phyloP scores from a whole-genome alignment of 2,113 vertebrate genomes.

The Sminthopsis crassicaudata region DNA sequence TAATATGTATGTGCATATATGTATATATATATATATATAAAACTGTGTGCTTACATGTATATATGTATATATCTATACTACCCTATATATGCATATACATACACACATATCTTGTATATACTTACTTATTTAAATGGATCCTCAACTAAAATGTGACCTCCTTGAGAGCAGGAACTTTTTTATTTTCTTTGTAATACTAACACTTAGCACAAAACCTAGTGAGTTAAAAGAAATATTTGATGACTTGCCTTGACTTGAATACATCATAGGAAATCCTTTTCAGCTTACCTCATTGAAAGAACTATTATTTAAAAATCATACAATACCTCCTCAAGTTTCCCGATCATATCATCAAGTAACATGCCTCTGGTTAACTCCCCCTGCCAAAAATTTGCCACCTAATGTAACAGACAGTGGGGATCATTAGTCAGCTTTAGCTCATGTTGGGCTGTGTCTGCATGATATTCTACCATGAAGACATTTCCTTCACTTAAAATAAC shows the following conservation, averaged over 20 bases:
- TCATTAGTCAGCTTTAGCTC: neutral
- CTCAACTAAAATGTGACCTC: neutral
- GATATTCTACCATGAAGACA: constrained; percentile 38
- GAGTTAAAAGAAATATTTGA: neutral
- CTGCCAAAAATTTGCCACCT: neutral
- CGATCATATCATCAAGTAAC: constrained; percentile 35
- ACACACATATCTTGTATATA: neutral
- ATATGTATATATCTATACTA: no score
- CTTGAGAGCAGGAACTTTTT: neutral
- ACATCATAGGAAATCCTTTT: constrained; percentile 19
- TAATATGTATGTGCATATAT: no score
- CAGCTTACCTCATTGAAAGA: constrained; percentile 5
- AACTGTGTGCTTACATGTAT: no score
- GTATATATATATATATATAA: no score
- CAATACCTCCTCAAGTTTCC: neutral
- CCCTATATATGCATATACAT: neutral
- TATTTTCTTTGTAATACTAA: neutral
- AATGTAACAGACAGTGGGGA: neutral
- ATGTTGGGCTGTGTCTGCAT: constrained; percentile 24
- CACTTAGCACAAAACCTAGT: neutral
- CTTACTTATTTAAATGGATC: neutral
- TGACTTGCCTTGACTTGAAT: neutral
- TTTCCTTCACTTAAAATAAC: constrained; percentile 57
- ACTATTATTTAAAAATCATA: constrained; percentile 52
- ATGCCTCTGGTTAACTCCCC: no score